phyloP scores from a whole-genome alignment of 2,888 invertebrate genomes.

The Rhagium mordax region DNA sequence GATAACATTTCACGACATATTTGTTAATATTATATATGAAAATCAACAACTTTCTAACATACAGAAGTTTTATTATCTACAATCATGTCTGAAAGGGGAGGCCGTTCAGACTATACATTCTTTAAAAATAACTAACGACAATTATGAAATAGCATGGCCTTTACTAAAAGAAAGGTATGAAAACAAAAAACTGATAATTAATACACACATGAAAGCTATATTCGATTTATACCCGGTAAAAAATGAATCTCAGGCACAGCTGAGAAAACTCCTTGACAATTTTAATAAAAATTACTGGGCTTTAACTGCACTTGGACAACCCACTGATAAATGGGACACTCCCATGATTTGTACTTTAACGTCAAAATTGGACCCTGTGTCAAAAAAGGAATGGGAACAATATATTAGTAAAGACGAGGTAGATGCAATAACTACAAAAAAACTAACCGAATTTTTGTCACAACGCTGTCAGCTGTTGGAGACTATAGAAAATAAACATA shows the following conservation, averaged over 20 bases:
- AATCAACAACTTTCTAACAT: conserved; percentile 21
- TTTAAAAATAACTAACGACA: conserved; percentile 20
- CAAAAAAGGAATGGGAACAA: conserved; percentile 20
- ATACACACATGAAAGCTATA: conserved; percentile 29
- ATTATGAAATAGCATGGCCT: conserved; percentile 35
- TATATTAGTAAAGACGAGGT: neutral
- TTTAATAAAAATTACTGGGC: conserved; percentile 27
- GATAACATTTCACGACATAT: conserved; percentile 22
- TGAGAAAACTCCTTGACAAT: conserved; percentile 24
- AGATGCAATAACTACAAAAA: neutral
- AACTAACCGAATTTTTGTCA: neutral
- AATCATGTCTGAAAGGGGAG: conserved; percentile 31
- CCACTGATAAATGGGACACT: conserved; percentile 22
- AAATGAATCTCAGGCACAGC: neutral
- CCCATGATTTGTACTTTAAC: conserved; percentile 4
- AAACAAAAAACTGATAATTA: conserved; percentile 27
- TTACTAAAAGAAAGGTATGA: conserved; percentile 31
- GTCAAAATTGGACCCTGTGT: neutral
- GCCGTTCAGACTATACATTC: conserved; percentile 32
- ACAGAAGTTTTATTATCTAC: conserved; percentile 38
- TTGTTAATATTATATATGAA: conserved; percentile 13
- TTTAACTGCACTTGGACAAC: conserved; percentile 16
- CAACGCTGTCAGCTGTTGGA: neutral
- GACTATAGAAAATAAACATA: neutral
- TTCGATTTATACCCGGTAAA: conserved; percentile 21